Conservation (phyloP, 2,113 vertebrate genomes). For the Hylia prasina region DNA sequence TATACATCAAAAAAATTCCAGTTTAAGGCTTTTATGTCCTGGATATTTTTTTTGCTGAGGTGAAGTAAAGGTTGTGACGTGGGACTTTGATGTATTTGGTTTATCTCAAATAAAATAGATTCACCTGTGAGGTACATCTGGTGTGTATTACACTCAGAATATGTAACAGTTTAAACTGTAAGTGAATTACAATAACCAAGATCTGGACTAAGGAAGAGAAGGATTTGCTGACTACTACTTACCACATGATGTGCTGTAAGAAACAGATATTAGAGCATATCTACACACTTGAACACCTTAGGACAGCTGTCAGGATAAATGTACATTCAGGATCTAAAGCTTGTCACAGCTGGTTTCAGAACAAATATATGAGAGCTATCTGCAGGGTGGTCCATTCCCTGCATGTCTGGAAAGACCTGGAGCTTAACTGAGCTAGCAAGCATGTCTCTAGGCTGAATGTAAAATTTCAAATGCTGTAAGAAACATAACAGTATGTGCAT, state of each 20-base stretch:
- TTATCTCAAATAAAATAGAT: neutral
- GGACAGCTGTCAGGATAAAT: neutral
- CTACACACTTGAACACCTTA: neutral
- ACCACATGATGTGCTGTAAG: neutral
- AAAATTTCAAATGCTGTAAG: neutral
- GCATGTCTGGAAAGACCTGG: neutral
- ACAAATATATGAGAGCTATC: neutral
- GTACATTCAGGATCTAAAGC: neutral
- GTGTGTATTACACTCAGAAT: neutral
- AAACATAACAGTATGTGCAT: neutral
- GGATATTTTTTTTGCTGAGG: neutral
- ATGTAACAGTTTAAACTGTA: neutral
- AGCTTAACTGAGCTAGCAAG: neutral
- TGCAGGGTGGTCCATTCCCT: neutral
- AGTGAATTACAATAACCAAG: neutral
- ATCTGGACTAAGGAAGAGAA: neutral
- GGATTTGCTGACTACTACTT: neutral
- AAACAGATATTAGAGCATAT: neutral
- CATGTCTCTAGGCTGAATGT: neutral
- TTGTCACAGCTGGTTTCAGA: neutral
- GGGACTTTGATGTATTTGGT: neutral
- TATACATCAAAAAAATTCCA: neutral
- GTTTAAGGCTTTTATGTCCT: neutral
- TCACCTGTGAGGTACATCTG: neutral
- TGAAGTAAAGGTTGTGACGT: neutral